Evolutionary conservation across 1,140 invertebrate genomes (phyloP).

Genomic region (Papilio polytes): DNA sequence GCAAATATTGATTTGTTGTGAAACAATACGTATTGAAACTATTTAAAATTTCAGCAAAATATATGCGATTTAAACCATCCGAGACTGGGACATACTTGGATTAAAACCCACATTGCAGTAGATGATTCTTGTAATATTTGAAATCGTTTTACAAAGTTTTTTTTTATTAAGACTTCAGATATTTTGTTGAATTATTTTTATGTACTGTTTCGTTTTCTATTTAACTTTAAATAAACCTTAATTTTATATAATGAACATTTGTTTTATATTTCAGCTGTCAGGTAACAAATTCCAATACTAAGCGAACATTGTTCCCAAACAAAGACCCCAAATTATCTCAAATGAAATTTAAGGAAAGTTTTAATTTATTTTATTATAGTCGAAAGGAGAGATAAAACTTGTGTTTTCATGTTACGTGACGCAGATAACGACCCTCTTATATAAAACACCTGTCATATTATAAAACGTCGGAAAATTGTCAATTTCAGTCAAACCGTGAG

Average conservation of each 20-base stretch:
- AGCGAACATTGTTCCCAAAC: not conserved
- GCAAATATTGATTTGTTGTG: not conserved
- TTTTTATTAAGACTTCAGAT: not conserved
- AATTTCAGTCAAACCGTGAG: not conserved
- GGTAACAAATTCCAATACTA: slow-evolving; percentile 1
- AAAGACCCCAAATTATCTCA: not conserved
- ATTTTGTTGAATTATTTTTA: not conserved
- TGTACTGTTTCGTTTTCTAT: not conserved
- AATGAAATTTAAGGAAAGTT: not conserved
- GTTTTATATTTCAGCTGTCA: not conserved
- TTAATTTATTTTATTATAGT: slow-evolving; percentile 5
- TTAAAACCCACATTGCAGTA: not conserved
- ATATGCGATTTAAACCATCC: not conserved
- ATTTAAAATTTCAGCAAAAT: not conserved
- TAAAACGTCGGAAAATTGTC: not conserved
- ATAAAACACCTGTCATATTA: not conserved
- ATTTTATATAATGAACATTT: not conserved
- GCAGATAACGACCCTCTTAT: not conserved
- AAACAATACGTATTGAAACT: not conserved
- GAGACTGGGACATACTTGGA: not conserved
- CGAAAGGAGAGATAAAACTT: slow-evolving; percentile 2
- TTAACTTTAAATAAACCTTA: not conserved
- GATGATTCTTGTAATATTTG: not conserved
- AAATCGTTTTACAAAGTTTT: not conserved
- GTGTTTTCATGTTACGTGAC: not conserved